Evolutionary conservation across 2,113 vertebrate species (phyloP).

Genomic region (Aptenodytes forsteri): DNA sequence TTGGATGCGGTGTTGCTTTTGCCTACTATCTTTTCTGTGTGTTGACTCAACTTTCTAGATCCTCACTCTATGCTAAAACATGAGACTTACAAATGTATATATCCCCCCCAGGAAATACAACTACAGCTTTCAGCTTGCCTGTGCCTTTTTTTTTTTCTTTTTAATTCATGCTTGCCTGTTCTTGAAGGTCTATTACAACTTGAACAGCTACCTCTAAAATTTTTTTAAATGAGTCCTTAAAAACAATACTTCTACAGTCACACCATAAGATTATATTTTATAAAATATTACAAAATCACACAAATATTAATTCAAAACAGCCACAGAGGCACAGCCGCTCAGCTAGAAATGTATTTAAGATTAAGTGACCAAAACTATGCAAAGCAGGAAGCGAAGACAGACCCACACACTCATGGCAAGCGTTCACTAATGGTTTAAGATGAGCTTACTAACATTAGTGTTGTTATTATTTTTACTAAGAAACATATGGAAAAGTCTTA

Average conservation of each 20-base stretch:
- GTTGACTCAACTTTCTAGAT: neutral
- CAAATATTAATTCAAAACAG: neutral
- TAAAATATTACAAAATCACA: neutral
- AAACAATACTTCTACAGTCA: neutral
- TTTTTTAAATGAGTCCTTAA: neutral
- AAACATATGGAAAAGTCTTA: neutral
- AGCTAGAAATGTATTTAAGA: neutral
- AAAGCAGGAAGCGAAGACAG: neutral
- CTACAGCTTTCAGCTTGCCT: neutral
- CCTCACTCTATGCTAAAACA: neutral
- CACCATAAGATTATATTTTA: neutral
- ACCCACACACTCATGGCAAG: neutral
- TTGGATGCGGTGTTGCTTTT: neutral
- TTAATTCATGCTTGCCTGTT: neutral
- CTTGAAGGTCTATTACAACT: neutral
- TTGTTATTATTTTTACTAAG: neutral
- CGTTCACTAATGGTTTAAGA: neutral
- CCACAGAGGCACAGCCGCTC: neutral
- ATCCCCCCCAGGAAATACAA: neutral
- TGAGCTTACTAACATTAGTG: neutral
- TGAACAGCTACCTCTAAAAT: neutral
- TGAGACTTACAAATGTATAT: neutral
- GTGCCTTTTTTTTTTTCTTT: neutral
- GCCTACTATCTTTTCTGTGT: neutral
- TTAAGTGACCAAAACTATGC: neutral